Percentiles rank a stretch among this genome's conserved stretches.
phyloP scores from a whole-genome alignment of 2,113 vertebrate species.

The Elanus axillaris region DNA sequence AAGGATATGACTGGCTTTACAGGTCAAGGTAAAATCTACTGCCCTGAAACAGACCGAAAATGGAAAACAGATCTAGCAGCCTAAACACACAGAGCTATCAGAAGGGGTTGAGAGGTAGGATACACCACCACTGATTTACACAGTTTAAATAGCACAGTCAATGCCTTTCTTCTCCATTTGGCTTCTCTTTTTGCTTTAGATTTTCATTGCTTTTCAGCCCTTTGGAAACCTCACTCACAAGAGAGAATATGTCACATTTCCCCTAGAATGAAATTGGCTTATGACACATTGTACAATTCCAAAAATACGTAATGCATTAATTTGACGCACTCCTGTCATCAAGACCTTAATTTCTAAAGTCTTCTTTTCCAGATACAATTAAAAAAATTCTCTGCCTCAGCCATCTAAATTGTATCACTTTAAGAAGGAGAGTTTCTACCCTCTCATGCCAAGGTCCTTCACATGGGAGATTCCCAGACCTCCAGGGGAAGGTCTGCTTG shows the following conservation, averaged over 20 bases:
- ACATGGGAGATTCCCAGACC: neutral
- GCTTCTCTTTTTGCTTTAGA: slow-evolving; percentile 16
- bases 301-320: slow-evolving; percentile 29
- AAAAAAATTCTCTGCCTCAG: neutral
- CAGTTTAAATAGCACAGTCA: neutral
- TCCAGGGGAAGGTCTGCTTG: neutral
- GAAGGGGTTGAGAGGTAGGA: neutral
- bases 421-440: neutral
- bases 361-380: neutral
- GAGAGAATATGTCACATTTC: slow-evolving; percentile 28
- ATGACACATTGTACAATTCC: slow-evolving; percentile 30
- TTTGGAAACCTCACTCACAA: neutral
- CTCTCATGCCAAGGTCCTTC: neutral
- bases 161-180: neutral
- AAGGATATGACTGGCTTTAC: neutral
- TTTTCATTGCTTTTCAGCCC: slow-evolving; percentile 19
- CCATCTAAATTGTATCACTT: neutral
- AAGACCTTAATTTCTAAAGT: slow-evolving; percentile 9
- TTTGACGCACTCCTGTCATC: slow-evolving; percentile 21
- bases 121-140: neutral
- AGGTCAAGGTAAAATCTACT: neutral
- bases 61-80: neutral
- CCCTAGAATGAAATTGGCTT: slow-evolving; percentile 39
- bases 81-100: neutral
- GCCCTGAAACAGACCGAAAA: neutral